phyloP scores from a whole-genome alignment of 2,888 invertebrate genomes.

The Lydus trimaculatus region DNA sequence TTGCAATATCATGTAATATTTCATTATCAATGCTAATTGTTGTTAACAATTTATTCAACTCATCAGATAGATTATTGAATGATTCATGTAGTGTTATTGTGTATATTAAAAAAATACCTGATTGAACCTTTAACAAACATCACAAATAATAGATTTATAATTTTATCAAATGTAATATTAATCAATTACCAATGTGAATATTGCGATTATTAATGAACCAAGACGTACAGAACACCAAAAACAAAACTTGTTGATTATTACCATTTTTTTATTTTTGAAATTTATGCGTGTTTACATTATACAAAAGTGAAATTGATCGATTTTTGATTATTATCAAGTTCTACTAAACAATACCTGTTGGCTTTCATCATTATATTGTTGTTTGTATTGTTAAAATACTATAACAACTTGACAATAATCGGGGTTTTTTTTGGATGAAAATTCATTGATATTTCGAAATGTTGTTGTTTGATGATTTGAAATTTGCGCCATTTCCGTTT shows the following conservation, averaged over 20 bases:
- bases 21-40: constrained; percentile 3
- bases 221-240: constrained; percentile 31
- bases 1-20: constrained; percentile 7
- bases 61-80: not conserved
- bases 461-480: not conserved
- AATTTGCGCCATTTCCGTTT: not conserved
- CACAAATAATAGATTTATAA: not conserved
- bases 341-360: not conserved
- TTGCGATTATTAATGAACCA: constrained; percentile 26
- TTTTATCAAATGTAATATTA: not conserved
- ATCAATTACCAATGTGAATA: constrained; percentile 26
- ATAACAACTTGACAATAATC: not conserved
- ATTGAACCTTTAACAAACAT: constrained; percentile 15
- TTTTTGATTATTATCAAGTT: not conserved
- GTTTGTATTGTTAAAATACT: not conserved
- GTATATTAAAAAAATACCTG: constrained; percentile 1
- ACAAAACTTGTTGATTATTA: constrained; percentile 28
- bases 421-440: too few relatives aligned
- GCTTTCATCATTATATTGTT: not conserved
- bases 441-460: not conserved
- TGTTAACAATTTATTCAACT: constrained; percentile 5
- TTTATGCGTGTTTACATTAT: not conserved
- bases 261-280: constrained; percentile 15
- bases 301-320: not conserved
- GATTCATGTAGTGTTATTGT: not conserved